Base-by-base conservation (phyloP, 1,140 invertebrate genomes). In the Pogonus chalceus region DNA sequence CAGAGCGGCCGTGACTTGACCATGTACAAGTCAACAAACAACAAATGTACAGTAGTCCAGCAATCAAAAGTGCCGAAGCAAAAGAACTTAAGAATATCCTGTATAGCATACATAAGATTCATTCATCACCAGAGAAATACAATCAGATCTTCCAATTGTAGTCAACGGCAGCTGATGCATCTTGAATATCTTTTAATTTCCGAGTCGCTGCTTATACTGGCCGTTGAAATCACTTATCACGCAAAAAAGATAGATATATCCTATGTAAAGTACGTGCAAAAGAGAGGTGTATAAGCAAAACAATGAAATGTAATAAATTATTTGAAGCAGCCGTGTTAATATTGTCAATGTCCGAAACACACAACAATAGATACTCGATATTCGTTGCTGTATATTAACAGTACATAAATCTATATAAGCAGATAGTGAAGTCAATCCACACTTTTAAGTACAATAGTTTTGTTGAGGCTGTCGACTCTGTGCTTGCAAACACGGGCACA, bases 261-360 rank as follows among this genome's bases (percentile, higher is more conserved):
- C 26, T 4, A 31, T 31, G 26, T 31, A 7, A 7, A 14, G 26
- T 31, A 14, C 4, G 4, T 31, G 26, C 14, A 14, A 31, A n/a
- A n/a, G n/a, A n/a, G n/a, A n/a, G n/a, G n/a, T n/a, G n/a, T n/a
- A n/a, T n/a, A n/a, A n/a, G n/a, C n/a, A n/a, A n/a, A n/a, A n/a
- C n/a, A n/a, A n/a, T n/a, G n/a, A n/a, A n/a, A n/a, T n/a, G n/a
- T n/a, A n/a, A n/a, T 31, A 31, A 31, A 31, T 31, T 7, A 31
- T 14, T 31, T n/a, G n/a, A n/a, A n/a, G n/a, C n/a, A n/a, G 35
- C 46, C 50, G 60, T 60, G 59, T 59, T 62, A 64, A 64, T 62
- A 58, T 57, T 64, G 62, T 64, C 60, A 61, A 51, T 62, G 60
- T 50, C 61, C 59, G 62, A 64, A 62, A 58, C 54, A 60, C 62